These are phyloP conservation scores for Hirtodrosophila trivittata DNA, from an alignment of 2,888 invertebrate genomes.

Conservation along the genomic window DNA sequence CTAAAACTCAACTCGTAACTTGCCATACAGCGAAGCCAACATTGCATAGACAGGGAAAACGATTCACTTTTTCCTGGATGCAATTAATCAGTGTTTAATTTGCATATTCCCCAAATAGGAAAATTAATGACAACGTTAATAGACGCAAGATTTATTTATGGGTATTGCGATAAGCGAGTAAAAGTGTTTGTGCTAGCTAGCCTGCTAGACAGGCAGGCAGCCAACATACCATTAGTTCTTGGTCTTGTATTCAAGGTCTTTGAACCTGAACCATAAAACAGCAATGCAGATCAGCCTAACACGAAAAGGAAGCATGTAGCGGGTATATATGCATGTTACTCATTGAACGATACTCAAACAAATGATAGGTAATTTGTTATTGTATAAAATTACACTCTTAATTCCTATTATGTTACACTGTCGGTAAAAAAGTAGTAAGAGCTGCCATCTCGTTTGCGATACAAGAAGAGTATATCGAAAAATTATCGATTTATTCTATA, in stretches of 20 bases:
- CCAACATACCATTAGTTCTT: constrained; percentile 26
- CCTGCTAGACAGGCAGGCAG: constrained; percentile 8
- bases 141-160: constrained; percentile 67
- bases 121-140: constrained; percentile 56
- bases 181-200: constrained; percentile 57
- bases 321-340: too few relatives aligned
- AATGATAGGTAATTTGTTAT: too few relatives aligned
- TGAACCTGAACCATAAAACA: constrained; percentile 39
- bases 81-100: constrained; percentile 66
- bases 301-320: constrained; percentile 11
- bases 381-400: too few relatives aligned
- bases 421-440: too few relatives aligned
- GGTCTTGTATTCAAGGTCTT: constrained; percentile 37
- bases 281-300: constrained; percentile 16
- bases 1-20: constrained; percentile 26
- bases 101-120: constrained; percentile 65
- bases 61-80: constrained; percentile 52
- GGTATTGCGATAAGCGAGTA: constrained; percentile 67
- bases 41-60: constrained; percentile 44
- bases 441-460: too few relatives aligned
- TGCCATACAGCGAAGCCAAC: neutral
- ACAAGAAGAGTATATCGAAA: too few relatives aligned
- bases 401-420: too few relatives aligned
- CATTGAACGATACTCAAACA: too few relatives aligned
- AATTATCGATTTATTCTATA: too few relatives aligned